These are phyloP conservation scores for Coenonympha arcania DNA, from an alignment of 2,888 invertebrate species.

Conservation along the genomic window DNA sequence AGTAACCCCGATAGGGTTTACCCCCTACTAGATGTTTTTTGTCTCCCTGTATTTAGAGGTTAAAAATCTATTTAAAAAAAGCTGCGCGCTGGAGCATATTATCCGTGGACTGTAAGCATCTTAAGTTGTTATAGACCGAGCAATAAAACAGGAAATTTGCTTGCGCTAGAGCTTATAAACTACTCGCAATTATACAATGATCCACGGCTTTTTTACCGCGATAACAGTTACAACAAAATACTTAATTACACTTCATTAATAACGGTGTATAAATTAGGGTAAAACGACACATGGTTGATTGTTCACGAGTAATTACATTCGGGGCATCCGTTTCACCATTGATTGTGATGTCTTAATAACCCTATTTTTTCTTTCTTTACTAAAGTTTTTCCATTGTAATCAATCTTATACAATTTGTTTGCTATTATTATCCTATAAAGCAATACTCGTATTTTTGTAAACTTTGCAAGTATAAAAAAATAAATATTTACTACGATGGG, in stretches of 20 bases:
- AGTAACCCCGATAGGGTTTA: too few species aligned
- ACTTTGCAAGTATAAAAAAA: too few species aligned
- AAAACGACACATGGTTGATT: slow-evolving; percentile 4
- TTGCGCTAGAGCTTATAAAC: background rate
- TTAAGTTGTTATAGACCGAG: background rate
- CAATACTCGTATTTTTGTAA: too few species aligned
- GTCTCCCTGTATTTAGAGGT: too few species aligned
- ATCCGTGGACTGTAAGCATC: too few species aligned
- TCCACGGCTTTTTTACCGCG: slow-evolving; percentile 2
- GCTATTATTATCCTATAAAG: too few species aligned
- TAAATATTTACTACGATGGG: too few species aligned
- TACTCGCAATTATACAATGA: background rate
- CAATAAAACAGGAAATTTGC: background rate
- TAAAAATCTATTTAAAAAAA: background rate
- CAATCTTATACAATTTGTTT: too few species aligned
- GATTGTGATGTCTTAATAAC: slow-evolving; percentile 3
- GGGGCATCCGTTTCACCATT: slow-evolving; percentile 1
- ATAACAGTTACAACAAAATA: slow-evolving; percentile 10
- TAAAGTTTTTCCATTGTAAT: too few species aligned
- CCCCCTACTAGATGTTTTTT: too few species aligned
- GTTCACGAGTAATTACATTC: slow-evolving; percentile 8
- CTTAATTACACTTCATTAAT: slow-evolving; percentile 7
- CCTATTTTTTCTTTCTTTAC: too few species aligned
- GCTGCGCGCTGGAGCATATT: background rate
- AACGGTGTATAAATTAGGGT: slow-evolving; percentile 7